Conservation (phyloP, 2,888 invertebrate genomes). For the Synergus gifuensis region DNA sequence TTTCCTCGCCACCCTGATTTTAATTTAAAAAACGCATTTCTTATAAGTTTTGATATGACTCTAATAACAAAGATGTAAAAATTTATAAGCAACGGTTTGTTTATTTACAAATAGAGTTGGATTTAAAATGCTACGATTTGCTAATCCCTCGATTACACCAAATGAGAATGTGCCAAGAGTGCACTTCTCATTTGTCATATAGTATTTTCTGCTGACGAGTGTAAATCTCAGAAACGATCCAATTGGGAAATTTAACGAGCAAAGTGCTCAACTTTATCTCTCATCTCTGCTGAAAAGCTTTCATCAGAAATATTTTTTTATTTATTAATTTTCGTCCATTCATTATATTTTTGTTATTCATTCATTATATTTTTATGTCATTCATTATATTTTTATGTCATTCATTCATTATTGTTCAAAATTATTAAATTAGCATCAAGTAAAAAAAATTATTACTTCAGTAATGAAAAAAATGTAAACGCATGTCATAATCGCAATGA, state of each 20-base stretch:
- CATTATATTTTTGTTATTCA: neutral
- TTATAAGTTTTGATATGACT: neutral
- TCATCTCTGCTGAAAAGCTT: neutral
- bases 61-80: neutral
- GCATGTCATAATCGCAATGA: neutral
- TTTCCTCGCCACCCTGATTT: too few relatives aligned
- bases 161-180: slow-evolving; percentile 48
- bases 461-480: neutral
- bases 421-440: too few relatives aligned
- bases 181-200: slow-evolving; percentile 13
- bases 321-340: too few relatives aligned
- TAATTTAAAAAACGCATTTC: too few relatives aligned
- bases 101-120: neutral
- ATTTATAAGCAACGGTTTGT: neutral
- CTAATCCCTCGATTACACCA: slow-evolving; percentile 45
- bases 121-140: neutral
- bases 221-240: neutral
- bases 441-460: neutral
- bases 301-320: neutral
- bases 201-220: neutral
- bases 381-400: neutral
- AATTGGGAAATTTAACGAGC: neutral
- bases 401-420: too few relatives aligned
- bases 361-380: too few relatives aligned
- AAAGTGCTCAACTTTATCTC: neutral